Evolutionary conservation across 1,140 invertebrate genomes (phyloP).

Genomic region (Carposina sasakii): DNA sequence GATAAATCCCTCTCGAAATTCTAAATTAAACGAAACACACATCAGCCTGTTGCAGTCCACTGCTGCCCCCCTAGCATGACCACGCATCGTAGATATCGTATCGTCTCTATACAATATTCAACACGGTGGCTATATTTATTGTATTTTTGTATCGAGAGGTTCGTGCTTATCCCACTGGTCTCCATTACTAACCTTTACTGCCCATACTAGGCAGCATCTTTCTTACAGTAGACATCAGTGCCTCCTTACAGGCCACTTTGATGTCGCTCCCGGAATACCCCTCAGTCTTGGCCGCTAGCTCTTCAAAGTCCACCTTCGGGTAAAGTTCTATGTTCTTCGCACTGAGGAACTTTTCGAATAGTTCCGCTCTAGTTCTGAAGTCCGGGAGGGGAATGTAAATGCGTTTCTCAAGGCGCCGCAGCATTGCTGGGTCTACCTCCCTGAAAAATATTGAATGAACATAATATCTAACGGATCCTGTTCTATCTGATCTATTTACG

Average conservation of each 20-base stretch:
- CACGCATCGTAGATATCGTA: no score
- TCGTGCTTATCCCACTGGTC: no score
- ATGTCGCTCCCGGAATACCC: conserved; percentile 93
- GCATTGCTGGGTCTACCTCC: conserved; percentile 91
- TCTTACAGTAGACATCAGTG: conserved; percentile 75
- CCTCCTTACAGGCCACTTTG: conserved; percentile 91
- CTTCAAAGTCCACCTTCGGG: conserved; percentile 59
- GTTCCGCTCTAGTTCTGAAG: conserved; percentile 74
- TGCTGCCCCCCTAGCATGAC: no score
- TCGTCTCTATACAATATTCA: no score
- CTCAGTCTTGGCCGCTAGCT: conserved; percentile 77
- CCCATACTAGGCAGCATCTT: conserved; percentile 46
- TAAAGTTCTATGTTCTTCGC: conserved; percentile 46
- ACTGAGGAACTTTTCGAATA: conserved; percentile 78
- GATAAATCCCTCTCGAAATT: no score
- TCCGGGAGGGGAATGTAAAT: conserved; percentile 87
- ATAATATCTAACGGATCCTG: no score
- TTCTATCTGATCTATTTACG: no score
- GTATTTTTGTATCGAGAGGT: no score
- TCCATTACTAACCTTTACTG: conserved; percentile 30
- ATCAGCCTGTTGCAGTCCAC: no score
- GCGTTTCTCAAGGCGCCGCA: conserved; percentile 91
- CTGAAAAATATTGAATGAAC: no score
- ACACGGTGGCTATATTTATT: no score
- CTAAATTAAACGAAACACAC: no score